Evolutionary conservation across 1,140 invertebrate genomes (phyloP).

Genomic region (Brachystomella parvula): DNA sequence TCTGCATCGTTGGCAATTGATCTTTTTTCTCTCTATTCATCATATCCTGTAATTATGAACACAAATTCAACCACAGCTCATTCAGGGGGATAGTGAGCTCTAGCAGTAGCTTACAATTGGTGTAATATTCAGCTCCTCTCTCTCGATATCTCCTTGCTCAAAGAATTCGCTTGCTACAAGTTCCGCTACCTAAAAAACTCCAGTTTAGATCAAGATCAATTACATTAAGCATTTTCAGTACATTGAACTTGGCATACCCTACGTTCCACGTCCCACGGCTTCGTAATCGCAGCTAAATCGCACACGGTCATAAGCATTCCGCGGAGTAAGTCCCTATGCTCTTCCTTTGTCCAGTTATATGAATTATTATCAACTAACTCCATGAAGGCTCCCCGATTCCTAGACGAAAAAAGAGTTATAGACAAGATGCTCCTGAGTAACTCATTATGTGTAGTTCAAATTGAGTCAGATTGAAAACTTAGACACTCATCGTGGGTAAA

Average conservation of each 20-base stretch:
- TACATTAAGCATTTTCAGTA: constrained; percentile 5
- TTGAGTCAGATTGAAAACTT: constrained; percentile 38
- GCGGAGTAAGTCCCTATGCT: constrained; percentile 67
- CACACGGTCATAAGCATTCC: constrained; percentile 96
- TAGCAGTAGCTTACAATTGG: constrained; percentile 74
- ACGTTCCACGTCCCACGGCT: constrained; percentile 90
- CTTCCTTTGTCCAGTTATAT: constrained; percentile 60
- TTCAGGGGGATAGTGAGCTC: background rate
- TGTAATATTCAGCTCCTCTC: constrained; percentile 71
- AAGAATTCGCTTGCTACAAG: constrained; percentile 92
- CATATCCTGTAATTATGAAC: constrained; percentile 67
- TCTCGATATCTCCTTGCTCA: constrained; percentile 87
- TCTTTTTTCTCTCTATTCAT: constrained; percentile 95
- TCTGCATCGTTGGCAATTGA: constrained; percentile 90
- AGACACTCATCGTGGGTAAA: background rate
- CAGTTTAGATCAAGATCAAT: constrained; percentile 22
- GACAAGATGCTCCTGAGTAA: background rate
- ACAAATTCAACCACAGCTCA: background rate
- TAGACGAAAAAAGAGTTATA: constrained; percentile 42
- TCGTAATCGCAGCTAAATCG: constrained; percentile 90
- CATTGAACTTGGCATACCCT: constrained; percentile 46
- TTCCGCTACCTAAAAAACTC: constrained; percentile 59
- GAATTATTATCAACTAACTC: constrained; percentile 54
- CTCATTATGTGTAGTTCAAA: background rate
- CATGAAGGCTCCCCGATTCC: constrained; percentile 74